phyloP scores from a whole-genome alignment of 2,113 vertebrate genomes.

The Sialia sialis region DNA sequence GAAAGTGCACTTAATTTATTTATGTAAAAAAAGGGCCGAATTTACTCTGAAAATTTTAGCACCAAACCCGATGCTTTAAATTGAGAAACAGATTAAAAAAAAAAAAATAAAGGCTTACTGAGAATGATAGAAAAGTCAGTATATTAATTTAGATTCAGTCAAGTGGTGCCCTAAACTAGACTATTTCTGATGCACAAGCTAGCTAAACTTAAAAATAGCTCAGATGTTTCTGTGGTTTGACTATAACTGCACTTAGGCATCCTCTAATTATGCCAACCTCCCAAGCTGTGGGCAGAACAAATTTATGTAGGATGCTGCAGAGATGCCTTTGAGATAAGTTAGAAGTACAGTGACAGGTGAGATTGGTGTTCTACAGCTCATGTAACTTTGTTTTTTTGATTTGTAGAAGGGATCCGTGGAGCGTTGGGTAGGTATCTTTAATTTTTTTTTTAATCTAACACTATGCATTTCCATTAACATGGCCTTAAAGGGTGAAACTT shows the following conservation, averaged over 20 bases:
- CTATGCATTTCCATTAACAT: conserved; percentile 19
- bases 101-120: background rate
- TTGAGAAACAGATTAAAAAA: background rate
- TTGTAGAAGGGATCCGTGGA: conserved; percentile 66
- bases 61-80: background rate
- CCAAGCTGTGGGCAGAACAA: background rate
- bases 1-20: background rate
- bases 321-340: background rate
- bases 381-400: conserved; percentile 64
- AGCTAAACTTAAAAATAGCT: background rate
- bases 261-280: background rate
- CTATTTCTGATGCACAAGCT: background rate
- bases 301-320: background rate
- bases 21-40: background rate
- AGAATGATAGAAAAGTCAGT: background rate
- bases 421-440: conserved; percentile 56
- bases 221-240: background rate
- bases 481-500: conserved; percentile 46
- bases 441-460: background rate
- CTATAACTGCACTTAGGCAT: background rate
- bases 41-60: background rate
- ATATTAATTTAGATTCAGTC: background rate
- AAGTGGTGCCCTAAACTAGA: background rate
- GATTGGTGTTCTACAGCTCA: conserved; percentile 53
- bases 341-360: conserved; percentile 19